Evolutionary conservation across 2,888 invertebrate genomes (phyloP).

Genomic region (Atherix ibis): DNA sequence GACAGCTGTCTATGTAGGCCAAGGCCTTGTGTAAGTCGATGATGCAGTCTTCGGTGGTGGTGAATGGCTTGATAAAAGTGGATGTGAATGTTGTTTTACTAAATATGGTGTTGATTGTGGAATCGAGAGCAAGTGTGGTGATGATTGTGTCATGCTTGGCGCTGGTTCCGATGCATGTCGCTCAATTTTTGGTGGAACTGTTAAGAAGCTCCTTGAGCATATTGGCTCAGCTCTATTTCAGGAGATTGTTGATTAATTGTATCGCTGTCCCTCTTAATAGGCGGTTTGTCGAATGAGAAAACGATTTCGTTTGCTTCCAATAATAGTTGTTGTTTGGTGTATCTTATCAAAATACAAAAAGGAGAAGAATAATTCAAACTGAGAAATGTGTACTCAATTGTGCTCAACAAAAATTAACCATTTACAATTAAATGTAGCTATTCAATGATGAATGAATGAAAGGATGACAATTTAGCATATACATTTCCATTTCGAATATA

Average conservation of each 20-base stretch:
- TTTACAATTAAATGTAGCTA: no score
- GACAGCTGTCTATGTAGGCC: conserved; percentile 36
- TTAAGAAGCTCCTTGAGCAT: conserved; percentile 21
- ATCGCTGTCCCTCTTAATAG: conserved; percentile 49
- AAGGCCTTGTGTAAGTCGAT: conserved; percentile 11
- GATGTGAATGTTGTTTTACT: conserved; percentile 52
- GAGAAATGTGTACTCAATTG: no score
- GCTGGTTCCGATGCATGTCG: conserved; percentile 43
- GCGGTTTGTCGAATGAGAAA: conserved; percentile 48
- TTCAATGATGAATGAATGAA: no score
- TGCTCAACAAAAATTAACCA: no score
- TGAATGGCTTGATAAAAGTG: conserved; percentile 43
- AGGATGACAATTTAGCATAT: no score
- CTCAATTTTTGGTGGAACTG: conserved; percentile 39
- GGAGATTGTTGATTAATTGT: conserved; percentile 28
- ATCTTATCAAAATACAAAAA: no score
- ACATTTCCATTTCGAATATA: no score
- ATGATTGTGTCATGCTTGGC: conserved; percentile 36
- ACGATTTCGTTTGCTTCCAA: conserved; percentile 40
- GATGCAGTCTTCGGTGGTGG: conserved; percentile 17
- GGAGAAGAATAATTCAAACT: no score
- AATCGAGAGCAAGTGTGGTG: conserved; percentile 40
- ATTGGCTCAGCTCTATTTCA: conserved; percentile 20
- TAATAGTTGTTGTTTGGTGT: background rate
- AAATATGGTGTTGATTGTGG: conserved; percentile 39